phyloP scores from a whole-genome alignment of 2,797 vertebrate species.

The Anabas testudineus region DNA sequence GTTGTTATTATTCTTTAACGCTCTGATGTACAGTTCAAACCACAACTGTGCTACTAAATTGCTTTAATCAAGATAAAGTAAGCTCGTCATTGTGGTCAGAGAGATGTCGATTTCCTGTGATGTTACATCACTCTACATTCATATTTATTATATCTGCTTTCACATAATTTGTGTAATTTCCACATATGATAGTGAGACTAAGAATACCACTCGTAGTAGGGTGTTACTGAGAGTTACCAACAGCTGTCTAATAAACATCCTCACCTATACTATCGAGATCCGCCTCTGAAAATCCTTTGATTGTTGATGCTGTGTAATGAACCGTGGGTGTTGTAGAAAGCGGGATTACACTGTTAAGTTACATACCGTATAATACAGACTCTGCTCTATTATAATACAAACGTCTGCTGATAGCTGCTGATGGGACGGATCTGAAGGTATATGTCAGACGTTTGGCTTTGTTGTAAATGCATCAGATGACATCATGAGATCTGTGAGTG shows the following conservation, averaged over 20 bases:
- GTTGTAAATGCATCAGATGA: conserved; percentile 57
- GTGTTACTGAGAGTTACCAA: conserved; percentile 35
- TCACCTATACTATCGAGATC: conserved; percentile 28
- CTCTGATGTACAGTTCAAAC: not conserved
- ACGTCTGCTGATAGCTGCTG: conserved; percentile 6
- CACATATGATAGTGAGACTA: conserved; percentile 10
- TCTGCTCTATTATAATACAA: not conserved
- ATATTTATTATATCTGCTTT: not conserved
- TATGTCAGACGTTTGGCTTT: conserved; percentile 33
- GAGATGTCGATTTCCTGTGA: not conserved
- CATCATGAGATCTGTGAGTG: conserved; percentile 14
- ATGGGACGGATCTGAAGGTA: too few species aligned
- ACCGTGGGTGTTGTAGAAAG: conserved; percentile 14
- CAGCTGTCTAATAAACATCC: conserved; percentile 28
- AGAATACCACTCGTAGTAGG: conserved; percentile 40
- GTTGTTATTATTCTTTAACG: too few species aligned
- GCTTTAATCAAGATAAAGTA: conserved; percentile 3
- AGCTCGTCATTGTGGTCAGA: not conserved
- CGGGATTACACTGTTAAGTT: conserved; percentile 1
- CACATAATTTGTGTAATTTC: conserved; percentile 21
- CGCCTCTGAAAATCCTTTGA: conserved; percentile 19
- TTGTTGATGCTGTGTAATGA: conserved; percentile 20
- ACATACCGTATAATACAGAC: conserved; percentile 1
- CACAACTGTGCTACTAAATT: not conserved
- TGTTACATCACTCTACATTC: not conserved